Conservation (phyloP, 2,888 invertebrate genomes). For the Galerucella nymphaeae region DNA sequence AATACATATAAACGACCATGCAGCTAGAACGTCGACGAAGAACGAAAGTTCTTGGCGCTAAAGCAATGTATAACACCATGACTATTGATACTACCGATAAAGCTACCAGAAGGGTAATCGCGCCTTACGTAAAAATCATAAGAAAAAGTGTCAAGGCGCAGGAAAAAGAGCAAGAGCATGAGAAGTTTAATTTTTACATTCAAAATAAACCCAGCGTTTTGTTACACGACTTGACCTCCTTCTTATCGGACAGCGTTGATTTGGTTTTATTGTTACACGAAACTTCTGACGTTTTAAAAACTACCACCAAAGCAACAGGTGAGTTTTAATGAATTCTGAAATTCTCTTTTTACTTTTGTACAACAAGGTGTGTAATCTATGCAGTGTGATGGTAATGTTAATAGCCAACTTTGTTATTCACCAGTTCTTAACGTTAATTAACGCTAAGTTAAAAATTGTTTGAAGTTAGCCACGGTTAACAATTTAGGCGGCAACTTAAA, state of each 20-base stretch:
- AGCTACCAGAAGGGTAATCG: conserved; percentile 70
- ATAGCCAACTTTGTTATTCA: too few species aligned
- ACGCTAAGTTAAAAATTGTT: too few species aligned
- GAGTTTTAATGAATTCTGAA: not conserved
- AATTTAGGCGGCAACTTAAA: too few species aligned
- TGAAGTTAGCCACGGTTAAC: too few species aligned
- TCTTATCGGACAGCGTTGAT: conserved; percentile 70
- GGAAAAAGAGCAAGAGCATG: conserved; percentile 51
- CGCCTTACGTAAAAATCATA: conserved; percentile 67
- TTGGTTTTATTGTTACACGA: conserved; percentile 69
- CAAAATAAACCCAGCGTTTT: conserved; percentile 61
- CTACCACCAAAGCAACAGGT: conserved; percentile 66
- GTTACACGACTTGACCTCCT: conserved; percentile 61
- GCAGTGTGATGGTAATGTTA: too few species aligned
- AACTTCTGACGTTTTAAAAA: conserved; percentile 70
- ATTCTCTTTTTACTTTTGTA: not conserved
- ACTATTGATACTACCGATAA: conserved; percentile 62
- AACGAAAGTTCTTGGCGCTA: conserved; percentile 42
- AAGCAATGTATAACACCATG: conserved; percentile 28
- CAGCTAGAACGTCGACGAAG: conserved; percentile 39
- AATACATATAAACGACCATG: not conserved
- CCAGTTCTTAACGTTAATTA: too few species aligned
- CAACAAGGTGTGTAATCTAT: too few species aligned
- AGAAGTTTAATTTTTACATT: conserved; percentile 59
- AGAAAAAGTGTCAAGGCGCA: conserved; percentile 54